Conservation (phyloP, 1,140 invertebrate genomes). For the Drosophila ogumai region DNA sequence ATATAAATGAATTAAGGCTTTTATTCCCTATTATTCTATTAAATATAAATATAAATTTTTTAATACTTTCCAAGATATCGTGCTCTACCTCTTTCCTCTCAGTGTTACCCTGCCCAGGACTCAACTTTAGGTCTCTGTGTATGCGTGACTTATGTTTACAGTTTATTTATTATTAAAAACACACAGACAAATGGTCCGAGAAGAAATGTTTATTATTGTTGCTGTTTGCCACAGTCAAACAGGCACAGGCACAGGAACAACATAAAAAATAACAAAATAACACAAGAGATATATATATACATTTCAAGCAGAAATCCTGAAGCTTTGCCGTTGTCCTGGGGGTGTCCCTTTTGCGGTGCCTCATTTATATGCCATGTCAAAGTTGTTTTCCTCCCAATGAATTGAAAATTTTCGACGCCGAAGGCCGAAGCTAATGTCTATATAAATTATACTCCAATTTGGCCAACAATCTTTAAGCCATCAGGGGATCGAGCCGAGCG, state of each 20-base stretch:
- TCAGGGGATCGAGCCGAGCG: slow-evolving; percentile 34
- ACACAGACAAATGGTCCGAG: slow-evolving; percentile 68
- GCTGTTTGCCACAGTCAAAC: slow-evolving; percentile 39
- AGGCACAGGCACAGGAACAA: slow-evolving; percentile 28
- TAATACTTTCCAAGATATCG: too few relatives aligned
- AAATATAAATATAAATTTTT: too few relatives aligned
- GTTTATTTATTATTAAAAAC: slow-evolving; percentile 83
- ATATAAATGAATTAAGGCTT: too few relatives aligned
- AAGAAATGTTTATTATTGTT: slow-evolving; percentile 48
- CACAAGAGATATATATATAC: slow-evolving; percentile 21
- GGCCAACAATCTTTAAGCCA: slow-evolving; percentile 43
- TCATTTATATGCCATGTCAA: slow-evolving; percentile 48
- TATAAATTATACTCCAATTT: slow-evolving; percentile 50
- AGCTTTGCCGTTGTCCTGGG: slow-evolving; percentile 4
- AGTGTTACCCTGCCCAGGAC: slow-evolving; percentile 43
- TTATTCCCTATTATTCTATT: too few relatives aligned
- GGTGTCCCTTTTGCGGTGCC: slow-evolving; percentile 11
- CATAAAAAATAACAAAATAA: slow-evolving; percentile 10
- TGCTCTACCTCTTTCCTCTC: not conserved
- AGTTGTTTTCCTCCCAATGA: slow-evolving; percentile 37
- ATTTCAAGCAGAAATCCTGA: slow-evolving; percentile 13
- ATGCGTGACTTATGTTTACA: slow-evolving; percentile 82
- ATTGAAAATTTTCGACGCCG: slow-evolving; percentile 32
- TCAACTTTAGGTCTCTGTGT: slow-evolving; percentile 67
- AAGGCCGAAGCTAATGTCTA: slow-evolving; percentile 34